Evolutionary conservation across 2,888 invertebrate species (phyloP), one percentile per base, ranked within the genome.

Genomic region (Megamerina dolium): DNA sequence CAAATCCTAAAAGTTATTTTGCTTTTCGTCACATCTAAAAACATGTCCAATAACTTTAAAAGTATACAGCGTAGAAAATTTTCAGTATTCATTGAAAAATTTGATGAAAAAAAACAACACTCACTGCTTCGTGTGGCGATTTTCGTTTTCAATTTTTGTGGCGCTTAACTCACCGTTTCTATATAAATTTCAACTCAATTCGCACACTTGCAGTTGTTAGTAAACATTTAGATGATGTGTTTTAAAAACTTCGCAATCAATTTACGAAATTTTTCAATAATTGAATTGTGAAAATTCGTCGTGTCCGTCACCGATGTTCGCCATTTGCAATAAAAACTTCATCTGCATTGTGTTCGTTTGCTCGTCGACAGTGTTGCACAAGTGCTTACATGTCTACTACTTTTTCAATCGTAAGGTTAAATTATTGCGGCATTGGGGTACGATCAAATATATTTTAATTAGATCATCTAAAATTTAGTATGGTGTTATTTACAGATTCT

Each of bases 321-420:
- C 61, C 61, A 61, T 61, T 61, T 61, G 60, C 60, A 61, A 58
- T 61, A 55, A 50, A 48, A 46, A 43, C 35, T 45, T 50, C 42
- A 34, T 49, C 38, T 46, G 35, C 35, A 23, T 23, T 14, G 29
- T 34, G 30, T 41, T 43, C 37, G 43, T 37, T 37, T 30, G 10
- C 10, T 9, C 26, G 26, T 10, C 26, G 26, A 26, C 26, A 12
- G 12, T 12, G 26, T n/a, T n/a, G n/a, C n/a, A n/a, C n/a, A n/a
- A n/a, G n/a, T n/a, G n/a, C n/a, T n/a, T n/a, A n/a, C n/a, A n/a
- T n/a, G n/a, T n/a, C n/a, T n/a, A n/a, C n/a, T n/a, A n/a, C n/a
- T n/a, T n/a, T n/a, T n/a, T n/a, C n/a, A n/a, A n/a, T n/a, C n/a
- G n/a, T n/a, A n/a, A n/a, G n/a, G n/a, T n/a, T n/a, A n/a, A n/a